phyloP scores from a whole-genome alignment of 1,140 invertebrate genomes.

The Pentalonia nigronervosa region DNA sequence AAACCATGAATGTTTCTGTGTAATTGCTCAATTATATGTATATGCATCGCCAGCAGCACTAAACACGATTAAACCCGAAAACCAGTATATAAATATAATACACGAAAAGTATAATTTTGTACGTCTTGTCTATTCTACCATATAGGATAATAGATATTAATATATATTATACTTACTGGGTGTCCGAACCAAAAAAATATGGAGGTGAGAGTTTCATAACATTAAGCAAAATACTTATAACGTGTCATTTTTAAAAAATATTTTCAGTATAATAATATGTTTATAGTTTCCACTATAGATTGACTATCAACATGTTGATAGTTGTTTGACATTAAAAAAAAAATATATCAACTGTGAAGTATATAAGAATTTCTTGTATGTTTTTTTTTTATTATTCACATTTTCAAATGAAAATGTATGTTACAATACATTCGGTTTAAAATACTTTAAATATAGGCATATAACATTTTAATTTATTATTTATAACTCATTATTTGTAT shows the following conservation, averaged over 20 bases:
- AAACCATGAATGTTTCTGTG: conserved; percentile 1
- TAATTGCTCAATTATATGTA: conserved; percentile 21
- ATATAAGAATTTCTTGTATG: not conserved
- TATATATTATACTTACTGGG: not conserved
- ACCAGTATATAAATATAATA: conserved; percentile 19
- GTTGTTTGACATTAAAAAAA: not conserved
- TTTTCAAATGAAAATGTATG: not conserved
- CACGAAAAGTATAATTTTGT: not conserved
- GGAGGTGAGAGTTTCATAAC: not conserved
- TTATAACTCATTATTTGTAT: not conserved
- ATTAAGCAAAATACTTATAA: not conserved
- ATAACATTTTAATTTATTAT: not conserved
- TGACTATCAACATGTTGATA: not conserved
- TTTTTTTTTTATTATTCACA: too few species aligned
- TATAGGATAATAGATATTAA: conserved; percentile 4
- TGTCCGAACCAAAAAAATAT: not conserved
- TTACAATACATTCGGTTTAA: not conserved
- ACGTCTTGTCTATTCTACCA: not conserved
- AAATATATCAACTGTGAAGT: not conserved
- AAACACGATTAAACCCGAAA: conserved; percentile 21
- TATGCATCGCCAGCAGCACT: not conserved
- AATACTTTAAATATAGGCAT: not conserved
- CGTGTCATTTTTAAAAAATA: not conserved
- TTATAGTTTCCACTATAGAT: not conserved
- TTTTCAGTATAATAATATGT: not conserved